Conservation (phyloP, 2,888 invertebrate species). For the Hemaris fuciformis region DNA sequence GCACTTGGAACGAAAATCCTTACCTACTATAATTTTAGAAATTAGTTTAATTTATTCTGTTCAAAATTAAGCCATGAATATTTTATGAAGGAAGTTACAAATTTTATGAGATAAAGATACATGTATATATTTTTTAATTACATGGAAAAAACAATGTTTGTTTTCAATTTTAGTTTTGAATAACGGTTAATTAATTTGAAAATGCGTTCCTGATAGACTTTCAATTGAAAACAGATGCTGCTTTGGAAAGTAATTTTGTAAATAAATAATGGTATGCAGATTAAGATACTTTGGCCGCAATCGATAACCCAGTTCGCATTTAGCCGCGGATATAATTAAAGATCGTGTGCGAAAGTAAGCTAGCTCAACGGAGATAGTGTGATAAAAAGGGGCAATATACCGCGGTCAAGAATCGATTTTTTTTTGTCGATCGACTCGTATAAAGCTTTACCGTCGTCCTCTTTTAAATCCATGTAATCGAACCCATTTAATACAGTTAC, state of each 20-base stretch:
- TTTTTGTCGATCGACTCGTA: background rate
- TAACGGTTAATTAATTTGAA: background rate
- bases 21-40: background rate
- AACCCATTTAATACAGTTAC: constrained; percentile 58
- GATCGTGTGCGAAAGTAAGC: constrained; percentile 5
- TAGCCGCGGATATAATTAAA: constrained; percentile 5
- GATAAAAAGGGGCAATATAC: background rate
- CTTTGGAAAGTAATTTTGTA: constrained; percentile 23
- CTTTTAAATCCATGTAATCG: constrained; percentile 8
- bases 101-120: background rate
- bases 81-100: background rate
- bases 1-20: background rate
- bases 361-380: background rate
- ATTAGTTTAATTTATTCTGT: background rate
- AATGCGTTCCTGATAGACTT: background rate
- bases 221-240: background rate
- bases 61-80: background rate
- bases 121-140: background rate
- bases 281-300: constrained; percentile 1
- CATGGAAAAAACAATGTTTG: background rate
- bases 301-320: constrained; percentile 8
- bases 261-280: constrained; percentile 1
- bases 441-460: background rate
- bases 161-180: background rate
- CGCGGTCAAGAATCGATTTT: background rate